Evolutionary conservation across 2,113 vertebrate species (phyloP).

Genomic region (Syrrhaptes paradoxus): DNA sequence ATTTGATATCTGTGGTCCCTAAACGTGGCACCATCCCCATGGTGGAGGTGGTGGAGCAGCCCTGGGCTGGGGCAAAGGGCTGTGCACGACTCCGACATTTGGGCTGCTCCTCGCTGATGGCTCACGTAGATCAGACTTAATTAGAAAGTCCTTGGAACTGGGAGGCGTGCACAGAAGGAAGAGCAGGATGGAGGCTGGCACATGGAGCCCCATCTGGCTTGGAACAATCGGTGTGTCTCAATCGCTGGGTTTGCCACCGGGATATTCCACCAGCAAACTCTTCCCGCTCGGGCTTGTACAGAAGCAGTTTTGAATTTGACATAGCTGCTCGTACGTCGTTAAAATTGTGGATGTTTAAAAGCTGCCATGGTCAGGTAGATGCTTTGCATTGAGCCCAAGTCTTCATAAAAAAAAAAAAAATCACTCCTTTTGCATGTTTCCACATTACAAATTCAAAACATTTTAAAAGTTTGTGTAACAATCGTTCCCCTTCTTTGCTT

Average conservation of each 20-base stretch:
- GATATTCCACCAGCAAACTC: background rate
- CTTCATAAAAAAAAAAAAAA: background rate
- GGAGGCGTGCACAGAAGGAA: background rate
- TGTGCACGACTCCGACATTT: background rate
- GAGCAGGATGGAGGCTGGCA: background rate
- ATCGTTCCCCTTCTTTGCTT: background rate
- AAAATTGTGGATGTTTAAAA: background rate
- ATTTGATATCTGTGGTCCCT: constrained; percentile 15
- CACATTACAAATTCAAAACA: background rate
- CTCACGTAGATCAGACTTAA: background rate
- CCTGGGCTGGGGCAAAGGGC: background rate
- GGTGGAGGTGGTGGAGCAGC: background rate
- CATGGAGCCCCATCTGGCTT: background rate
- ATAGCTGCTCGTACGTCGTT: background rate
- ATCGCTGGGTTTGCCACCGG: background rate
- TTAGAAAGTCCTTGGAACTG: background rate
- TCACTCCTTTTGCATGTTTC: background rate
- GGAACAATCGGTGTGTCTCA: background rate
- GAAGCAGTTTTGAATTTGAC: background rate
- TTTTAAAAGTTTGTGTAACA: background rate
- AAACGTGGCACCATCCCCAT: background rate
- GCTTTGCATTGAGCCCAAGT: background rate
- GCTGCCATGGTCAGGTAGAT: background rate
- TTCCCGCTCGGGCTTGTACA: fast-evolving
- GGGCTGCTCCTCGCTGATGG: background rate